Conservation (phyloP, 2,888 invertebrate genomes). For the Pollenia amentaria region DNA sequence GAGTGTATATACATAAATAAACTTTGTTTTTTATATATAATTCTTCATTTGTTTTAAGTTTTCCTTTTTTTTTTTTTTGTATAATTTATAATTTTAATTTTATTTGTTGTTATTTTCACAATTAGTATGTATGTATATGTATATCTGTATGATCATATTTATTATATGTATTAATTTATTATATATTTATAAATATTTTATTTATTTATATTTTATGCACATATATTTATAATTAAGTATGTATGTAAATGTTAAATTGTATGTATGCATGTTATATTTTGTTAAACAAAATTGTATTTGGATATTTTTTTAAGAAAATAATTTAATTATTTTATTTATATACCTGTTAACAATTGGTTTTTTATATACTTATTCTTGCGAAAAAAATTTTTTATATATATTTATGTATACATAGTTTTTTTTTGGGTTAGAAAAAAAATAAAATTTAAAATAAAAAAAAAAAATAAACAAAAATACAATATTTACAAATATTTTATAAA, state of each 20-base stretch:
- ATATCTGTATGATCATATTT: conserved; percentile 58
- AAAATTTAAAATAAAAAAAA: conserved; percentile 4
- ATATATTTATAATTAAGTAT: conserved; percentile 47
- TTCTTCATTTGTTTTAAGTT: conserved; percentile 38
- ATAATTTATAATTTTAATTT: conserved; percentile 60
- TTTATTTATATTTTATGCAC: conserved; percentile 57
- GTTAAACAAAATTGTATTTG: conserved; percentile 61
- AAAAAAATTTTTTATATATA: conserved; percentile 26
- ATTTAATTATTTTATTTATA: conserved; percentile 65
- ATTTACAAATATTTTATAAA: conserved; percentile 67
- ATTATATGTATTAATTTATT: conserved; percentile 51
- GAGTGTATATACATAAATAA: conserved; percentile 73
- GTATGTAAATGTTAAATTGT: conserved; percentile 59
- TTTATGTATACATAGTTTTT: conserved; percentile 19
- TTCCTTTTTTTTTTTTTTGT: conserved; percentile 47
- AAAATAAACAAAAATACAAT: conserved; percentile 40
- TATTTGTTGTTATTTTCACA: conserved; percentile 45
- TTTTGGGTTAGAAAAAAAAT: conserved; percentile 3
- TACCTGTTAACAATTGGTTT: conserved; percentile 59
- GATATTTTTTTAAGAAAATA: conserved; percentile 56
- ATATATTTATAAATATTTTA: conserved; percentile 58
- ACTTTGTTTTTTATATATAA: conserved; percentile 44
- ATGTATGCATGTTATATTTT: conserved; percentile 52
- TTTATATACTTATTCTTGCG: conserved; percentile 14
- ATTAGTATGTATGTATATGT: conserved; percentile 59